Evolutionary conservation across 92 coral and sea anemone species (phyloP).

Genomic region (Pocillopora meandrina): DNA sequence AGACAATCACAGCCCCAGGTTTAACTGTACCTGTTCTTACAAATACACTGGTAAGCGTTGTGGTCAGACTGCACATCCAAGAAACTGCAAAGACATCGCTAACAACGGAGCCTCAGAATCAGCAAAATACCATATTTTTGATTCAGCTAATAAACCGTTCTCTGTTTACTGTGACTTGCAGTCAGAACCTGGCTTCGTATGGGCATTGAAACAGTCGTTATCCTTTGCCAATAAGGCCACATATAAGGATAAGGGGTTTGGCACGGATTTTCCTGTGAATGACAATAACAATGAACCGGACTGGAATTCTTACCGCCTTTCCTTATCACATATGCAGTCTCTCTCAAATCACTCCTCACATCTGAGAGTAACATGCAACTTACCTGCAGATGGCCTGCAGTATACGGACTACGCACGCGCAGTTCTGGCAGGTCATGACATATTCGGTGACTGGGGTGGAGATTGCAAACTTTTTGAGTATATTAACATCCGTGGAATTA

Average conservation of each 20-base stretch:
- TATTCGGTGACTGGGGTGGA: background rate
- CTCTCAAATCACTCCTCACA: slow-evolving; percentile 25
- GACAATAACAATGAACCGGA: background rate
- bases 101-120: background rate
- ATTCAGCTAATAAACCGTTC: background rate
- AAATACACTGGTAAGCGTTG: slow-evolving; percentile 24
- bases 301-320: slow-evolving; percentile 47
- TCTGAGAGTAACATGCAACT: slow-evolving; percentile 50
- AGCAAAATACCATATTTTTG: slow-evolving; percentile 16
- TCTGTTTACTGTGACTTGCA: slow-evolving; percentile 40
- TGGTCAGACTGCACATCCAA: background rate
- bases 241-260: background rate
- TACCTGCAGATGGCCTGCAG: slow-evolving; percentile 28
- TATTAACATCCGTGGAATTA: slow-evolving; percentile 36
- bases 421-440: slow-evolving; percentile 22
- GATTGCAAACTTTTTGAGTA: slow-evolving; percentile 12
- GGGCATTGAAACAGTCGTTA: slow-evolving; percentile 49
- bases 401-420: slow-evolving; percentile 50
- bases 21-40: slow-evolving; percentile 1
- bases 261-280: background rate
- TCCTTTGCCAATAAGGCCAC: slow-evolving; percentile 12
- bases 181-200: slow-evolving; percentile 37
- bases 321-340: slow-evolving; percentile 32
- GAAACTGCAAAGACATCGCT: background rate
- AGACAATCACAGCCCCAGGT: slow-evolving; percentile 9